phyloP scores from a whole-genome alignment of 2,888 invertebrate genomes.

The Epinotia ramella region DNA sequence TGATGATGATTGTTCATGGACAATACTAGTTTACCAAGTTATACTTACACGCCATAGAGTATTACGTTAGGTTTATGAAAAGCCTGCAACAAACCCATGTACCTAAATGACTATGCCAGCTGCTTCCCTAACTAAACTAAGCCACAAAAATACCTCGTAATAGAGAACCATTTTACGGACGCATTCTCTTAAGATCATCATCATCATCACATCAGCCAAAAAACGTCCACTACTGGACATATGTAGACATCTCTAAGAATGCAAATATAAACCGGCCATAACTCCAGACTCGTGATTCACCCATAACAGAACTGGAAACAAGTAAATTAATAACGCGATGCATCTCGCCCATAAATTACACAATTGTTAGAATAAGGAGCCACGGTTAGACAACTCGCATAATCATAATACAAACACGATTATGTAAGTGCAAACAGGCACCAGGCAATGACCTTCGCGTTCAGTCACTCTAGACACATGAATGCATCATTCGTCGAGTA shows the following conservation, averaged over 20 bases:
- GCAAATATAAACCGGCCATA: neutral
- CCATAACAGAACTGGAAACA: conserved; percentile 18
- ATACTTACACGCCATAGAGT: neutral
- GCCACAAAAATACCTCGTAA: neutral
- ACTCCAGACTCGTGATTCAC: neutral
- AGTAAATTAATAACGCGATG: conserved; percentile 13
- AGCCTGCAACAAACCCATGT: too few species aligned
- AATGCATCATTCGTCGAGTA: conserved; percentile 76
- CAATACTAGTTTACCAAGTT: neutral
- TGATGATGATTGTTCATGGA: neutral
- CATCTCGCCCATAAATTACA: conserved; percentile 24
- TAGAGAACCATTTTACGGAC: neutral
- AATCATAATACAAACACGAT: conserved; percentile 70
- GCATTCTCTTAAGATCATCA: neutral
- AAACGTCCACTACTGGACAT: too few species aligned
- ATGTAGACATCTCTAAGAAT: neutral
- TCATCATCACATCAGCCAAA: too few species aligned
- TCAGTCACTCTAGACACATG: conserved; percentile 63
- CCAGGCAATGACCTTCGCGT: conserved; percentile 77
- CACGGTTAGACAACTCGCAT: conserved; percentile 60
- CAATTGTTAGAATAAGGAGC: conserved; percentile 41
- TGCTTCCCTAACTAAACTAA: conserved; percentile 6
- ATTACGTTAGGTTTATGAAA: too few species aligned
- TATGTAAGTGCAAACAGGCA: conserved; percentile 74
- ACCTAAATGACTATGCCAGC: neutral